Percentiles rank a stretch among this genome's conserved stretches.
phyloP scores from a whole-genome alignment of 2,113 vertebrate species.

The Macroglossus sobrinus region DNA sequence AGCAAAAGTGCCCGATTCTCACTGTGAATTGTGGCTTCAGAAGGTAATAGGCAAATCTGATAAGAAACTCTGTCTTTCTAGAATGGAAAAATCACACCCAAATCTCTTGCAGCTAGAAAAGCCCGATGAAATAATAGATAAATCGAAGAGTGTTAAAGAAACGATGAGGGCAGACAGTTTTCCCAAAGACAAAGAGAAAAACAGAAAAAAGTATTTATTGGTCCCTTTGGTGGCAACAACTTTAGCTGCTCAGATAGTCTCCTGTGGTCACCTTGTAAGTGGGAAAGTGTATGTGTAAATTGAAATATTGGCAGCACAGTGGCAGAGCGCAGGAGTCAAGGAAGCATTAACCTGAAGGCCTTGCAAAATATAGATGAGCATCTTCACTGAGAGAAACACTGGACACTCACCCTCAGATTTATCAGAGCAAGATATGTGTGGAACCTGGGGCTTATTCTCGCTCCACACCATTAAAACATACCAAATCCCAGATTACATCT shows the following conservation, averaged over 20 bases:
- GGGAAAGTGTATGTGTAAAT: neutral
- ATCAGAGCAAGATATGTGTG: neutral
- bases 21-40: neutral
- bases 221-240: neutral
- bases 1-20: neutral
- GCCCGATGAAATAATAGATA: neutral
- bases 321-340: neutral
- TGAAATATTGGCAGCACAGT: neutral
- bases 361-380: neutral
- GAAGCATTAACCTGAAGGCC: neutral
- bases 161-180: neutral
- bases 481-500: neutral
- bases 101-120: neutral
- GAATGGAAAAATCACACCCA: neutral
- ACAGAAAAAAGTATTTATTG: neutral
- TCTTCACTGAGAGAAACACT: neutral
- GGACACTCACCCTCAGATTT: neutral
- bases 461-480: neutral
- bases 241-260: neutral
- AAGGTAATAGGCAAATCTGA: neutral
- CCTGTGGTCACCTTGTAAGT: neutral
- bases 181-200: neutral
- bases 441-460: neutral
- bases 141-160: neutral
- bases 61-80: neutral